Conservation (phyloP, 1,140 invertebrate species). For the Melipona quadrifasciata region DNA sequence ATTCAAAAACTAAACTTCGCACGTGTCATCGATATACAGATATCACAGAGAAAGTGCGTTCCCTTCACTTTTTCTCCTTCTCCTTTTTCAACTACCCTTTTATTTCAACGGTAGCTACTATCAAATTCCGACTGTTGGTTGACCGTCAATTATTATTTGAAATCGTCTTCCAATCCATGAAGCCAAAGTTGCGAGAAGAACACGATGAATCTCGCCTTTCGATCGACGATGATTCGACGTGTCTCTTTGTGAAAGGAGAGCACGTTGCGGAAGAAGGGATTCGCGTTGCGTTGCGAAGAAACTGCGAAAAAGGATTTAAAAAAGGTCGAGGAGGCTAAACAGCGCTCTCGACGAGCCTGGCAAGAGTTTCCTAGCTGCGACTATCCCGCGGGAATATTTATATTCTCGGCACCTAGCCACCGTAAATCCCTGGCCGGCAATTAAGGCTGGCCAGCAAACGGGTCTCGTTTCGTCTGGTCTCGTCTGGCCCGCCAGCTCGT, state of each 20-base stretch:
- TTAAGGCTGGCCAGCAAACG: constrained; percentile 71
- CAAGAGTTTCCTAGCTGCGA: constrained; percentile 47
- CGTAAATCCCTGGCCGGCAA: constrained; percentile 75
- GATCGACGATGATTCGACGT: constrained; percentile 17
- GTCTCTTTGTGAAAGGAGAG: constrained; percentile 2
- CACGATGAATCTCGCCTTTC: constrained; percentile 36
- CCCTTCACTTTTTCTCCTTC: no score
- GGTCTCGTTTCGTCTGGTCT: constrained; percentile 52
- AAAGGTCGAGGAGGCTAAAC: constrained; percentile 43
- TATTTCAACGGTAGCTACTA: no score
- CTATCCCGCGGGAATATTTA: constrained; percentile 68
- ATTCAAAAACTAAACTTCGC: no score
- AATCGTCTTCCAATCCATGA: no score
- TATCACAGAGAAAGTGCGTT: no score
- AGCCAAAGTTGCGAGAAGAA: neutral
- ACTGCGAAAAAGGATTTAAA: constrained; percentile 52
- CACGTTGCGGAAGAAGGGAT: constrained; percentile 33
- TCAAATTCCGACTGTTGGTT: no score
- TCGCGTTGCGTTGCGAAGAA: constrained; percentile 50
- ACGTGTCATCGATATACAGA: no score
- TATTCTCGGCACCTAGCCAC: constrained; percentile 70
- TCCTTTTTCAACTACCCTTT: no score
- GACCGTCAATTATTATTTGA: no score
- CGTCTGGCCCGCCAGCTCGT: constrained; percentile 40
- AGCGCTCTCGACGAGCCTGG: constrained; percentile 32